A percentile compares a stretch with the other conserved stretches of the same genome.
Conservation (phyloP, 1,140 invertebrate species). For the Zophobas atratus region DNA sequence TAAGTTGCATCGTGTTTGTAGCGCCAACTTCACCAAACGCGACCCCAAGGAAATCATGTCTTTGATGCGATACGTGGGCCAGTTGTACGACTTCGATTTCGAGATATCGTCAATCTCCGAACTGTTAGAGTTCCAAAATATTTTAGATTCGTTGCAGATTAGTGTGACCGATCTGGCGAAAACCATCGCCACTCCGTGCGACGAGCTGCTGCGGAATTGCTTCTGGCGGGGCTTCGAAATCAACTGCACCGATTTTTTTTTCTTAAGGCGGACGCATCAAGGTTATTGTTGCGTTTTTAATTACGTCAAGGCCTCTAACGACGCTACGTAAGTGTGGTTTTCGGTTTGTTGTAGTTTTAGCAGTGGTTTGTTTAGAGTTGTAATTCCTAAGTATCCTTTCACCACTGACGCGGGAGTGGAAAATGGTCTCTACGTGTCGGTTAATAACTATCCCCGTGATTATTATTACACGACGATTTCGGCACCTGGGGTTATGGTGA, state of each 20-base stretch:
- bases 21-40: slow-evolving; percentile 3
- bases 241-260: slow-evolving; percentile 14
- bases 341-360: neutral
- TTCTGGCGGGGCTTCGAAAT: neutral
- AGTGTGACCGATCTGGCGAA: neutral
- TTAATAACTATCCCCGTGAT: slow-evolving; percentile 2
- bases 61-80: neutral
- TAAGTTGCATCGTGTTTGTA: neutral
- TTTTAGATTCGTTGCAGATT: slow-evolving; percentile 3
- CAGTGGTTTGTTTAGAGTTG: neutral
- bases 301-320: neutral
- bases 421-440: slow-evolving; percentile 11
- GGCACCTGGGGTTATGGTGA: neutral
- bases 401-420: slow-evolving; percentile 16
- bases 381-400: neutral
- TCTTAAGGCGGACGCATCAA: neutral
- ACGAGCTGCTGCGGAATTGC: slow-evolving; percentile 9
- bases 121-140: slow-evolving; percentile 15
- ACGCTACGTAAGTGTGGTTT: neutral
- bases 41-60: neutral
- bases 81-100: slow-evolving; percentile 26
- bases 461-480: slow-evolving; percentile 23
- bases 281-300: slow-evolving; percentile 31
- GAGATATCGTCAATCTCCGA: neutral
- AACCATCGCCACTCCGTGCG: slow-evolving; percentile 8